Evolutionary conservation across 2,888 invertebrate genomes (phyloP), one percentile per base, ranked within the genome.

Genomic region (Anaspis maculata): DNA sequence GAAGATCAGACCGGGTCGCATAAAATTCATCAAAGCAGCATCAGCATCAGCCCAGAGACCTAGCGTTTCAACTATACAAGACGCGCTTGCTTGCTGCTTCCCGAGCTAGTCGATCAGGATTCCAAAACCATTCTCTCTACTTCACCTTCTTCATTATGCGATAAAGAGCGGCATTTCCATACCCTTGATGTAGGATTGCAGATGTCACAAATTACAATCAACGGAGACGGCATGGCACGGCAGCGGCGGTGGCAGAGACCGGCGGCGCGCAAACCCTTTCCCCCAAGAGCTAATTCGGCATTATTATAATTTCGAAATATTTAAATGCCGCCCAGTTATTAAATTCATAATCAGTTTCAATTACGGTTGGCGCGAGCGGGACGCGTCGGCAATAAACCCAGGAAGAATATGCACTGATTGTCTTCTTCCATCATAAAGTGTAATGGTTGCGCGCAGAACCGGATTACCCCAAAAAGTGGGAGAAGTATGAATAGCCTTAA

Each of bases 1-100:
- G 57, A 54, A 57, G 51, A 56, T 57, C 55, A 51, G 52, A 52
- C 52, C 46, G 49, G 48, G 50, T 46, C 54, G 59, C 57, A 61
- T 62, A 63, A 61, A 62, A 61, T 61, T 59, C 59, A 59, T 61
- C 61, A 61, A 59, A 57, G 59, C 43, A 60, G 57, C 56, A n/a
- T n/a, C 55, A 42, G 45, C 29, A 34, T 23, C 10, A 27, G 13
- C 21, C 15, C 26, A 15, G 12, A 12, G 13, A 32, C 14, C 12
- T 15, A 30, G n/a, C n/a, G n/a, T n/a, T n/a, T n/a, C n/a, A n/a
- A n/a, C n/a, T n/a, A n/a, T n/a, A n/a, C n/a, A n/a, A n/a, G n/a
- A n/a, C n/a, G n/a, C n/a, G n/a, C n/a, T n/a, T n/a, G n/a, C n/a
- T n/a, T n/a, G n/a, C n/a, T n/a, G n/a, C n/a, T n/a, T n/a, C n/a